Evolutionary conservation across 1,140 invertebrate genomes (phyloP).

Genomic region (Aphaenogaster rudis): DNA sequence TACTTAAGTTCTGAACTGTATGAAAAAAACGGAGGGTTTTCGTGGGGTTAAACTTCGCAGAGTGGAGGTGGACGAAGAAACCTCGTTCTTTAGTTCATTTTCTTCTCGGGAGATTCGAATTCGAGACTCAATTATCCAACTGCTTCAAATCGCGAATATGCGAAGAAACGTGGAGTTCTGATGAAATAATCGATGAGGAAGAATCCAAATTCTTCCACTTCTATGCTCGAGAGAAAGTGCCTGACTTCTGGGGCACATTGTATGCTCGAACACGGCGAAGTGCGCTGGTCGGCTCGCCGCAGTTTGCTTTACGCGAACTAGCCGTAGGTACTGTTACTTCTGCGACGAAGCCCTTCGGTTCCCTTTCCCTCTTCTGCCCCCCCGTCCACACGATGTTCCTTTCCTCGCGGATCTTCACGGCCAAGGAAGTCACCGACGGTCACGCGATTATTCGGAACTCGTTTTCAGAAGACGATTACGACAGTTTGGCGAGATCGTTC

Average conservation of each 20-base stretch:
- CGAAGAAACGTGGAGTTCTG: neutral
- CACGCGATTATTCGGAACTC: slow-evolving; percentile 60
- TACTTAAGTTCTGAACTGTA: neutral
- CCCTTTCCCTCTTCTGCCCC: slow-evolving; percentile 72
- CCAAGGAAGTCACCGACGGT: slow-evolving; percentile 52
- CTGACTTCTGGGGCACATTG: slow-evolving; percentile 27
- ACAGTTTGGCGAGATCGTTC: slow-evolving; percentile 33
- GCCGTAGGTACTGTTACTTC: slow-evolving; percentile 85
- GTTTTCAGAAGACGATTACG: slow-evolving; percentile 47
- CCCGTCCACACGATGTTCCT: slow-evolving; percentile 64
- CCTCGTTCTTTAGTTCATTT: neutral
- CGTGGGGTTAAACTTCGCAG: neutral
- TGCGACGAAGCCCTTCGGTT: slow-evolving; percentile 81
- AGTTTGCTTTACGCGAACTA: slow-evolving; percentile 81
- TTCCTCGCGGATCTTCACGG: slow-evolving; percentile 27
- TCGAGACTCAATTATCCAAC: neutral
- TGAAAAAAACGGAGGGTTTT: neutral
- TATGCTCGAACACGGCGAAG: slow-evolving; percentile 32
- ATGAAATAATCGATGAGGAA: neutral
- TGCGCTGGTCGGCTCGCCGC: slow-evolving; percentile 46
- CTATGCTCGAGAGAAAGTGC: slow-evolving; percentile 7
- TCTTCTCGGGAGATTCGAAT: neutral
- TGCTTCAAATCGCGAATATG: neutral
- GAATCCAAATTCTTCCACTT: neutral
- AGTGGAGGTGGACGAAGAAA: neutral